A percentile compares a stretch with the other conserved stretches of the same genome.
Evolutionary conservation across 2,113 vertebrate species (phyloP).

Genomic region (Gambusia holbrooki): DNA sequence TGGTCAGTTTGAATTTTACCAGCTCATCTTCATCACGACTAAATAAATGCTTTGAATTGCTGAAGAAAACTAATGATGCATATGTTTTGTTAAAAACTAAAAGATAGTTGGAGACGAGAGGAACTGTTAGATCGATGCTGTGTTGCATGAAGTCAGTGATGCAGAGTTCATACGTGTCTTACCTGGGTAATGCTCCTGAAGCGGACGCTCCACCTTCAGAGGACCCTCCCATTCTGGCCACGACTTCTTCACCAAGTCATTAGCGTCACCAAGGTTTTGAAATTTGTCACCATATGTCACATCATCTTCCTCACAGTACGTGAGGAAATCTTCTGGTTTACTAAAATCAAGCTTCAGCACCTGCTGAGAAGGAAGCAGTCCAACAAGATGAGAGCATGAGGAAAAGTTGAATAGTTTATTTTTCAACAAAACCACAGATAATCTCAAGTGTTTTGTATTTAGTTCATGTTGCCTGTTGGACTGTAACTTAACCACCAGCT

Average conservation of each 20-base stretch:
- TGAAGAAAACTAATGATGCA: neutral
- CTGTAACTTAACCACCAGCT: no score
- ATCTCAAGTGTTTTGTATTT: no score
- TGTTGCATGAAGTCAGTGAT: neutral
- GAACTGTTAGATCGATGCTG: neutral
- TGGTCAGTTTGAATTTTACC: no score
- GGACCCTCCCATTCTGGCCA: neutral
- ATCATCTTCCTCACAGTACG: rapidly evolving
- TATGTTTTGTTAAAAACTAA: neutral
- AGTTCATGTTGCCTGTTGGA: no score
- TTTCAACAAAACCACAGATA: neutral
- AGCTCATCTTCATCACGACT: no score
- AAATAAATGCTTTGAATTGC: no score
- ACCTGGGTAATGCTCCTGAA: neutral
- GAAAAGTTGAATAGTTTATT: neutral
- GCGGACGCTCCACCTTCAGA: neutral
- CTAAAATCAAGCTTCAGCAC: slow-evolving; percentile 9
- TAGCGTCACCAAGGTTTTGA: neutral
- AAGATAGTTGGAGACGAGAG: neutral
- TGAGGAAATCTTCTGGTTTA: slow-evolving; percentile 5
- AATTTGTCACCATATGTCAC: neutral
- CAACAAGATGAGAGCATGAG: neutral
- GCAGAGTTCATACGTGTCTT: neutral
- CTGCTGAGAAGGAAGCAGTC: neutral
- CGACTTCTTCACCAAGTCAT: neutral